A percentile compares a stretch with the other conserved stretches of the same genome.
These are phyloP conservation scores for Steinernema khuongi DNA, from an alignment of 1,140 invertebrate species.

Conservation along the genomic window DNA sequence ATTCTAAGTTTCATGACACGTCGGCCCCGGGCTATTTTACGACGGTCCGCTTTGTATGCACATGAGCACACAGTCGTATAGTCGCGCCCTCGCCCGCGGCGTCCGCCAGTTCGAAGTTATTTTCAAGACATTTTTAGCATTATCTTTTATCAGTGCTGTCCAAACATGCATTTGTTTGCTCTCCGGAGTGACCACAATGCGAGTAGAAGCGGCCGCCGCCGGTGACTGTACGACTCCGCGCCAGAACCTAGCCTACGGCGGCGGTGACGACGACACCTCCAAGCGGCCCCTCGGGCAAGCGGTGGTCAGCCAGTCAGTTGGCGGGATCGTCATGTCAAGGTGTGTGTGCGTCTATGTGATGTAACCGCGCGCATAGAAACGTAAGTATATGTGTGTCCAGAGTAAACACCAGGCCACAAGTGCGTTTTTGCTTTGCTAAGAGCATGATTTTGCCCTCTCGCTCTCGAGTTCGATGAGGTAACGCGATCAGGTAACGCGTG, in stretches of 20 bases:
- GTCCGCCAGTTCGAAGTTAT: slow-evolving; percentile 1
- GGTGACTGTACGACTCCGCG: not conserved
- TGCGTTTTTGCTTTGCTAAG: not conserved
- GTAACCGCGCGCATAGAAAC: not conserved
- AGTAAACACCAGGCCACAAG: not conserved
- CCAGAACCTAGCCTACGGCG: not conserved
- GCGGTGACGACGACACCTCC: not conserved
- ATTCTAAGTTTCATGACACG: slow-evolving; percentile 15
- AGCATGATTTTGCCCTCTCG: not conserved
- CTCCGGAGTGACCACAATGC: slow-evolving; percentile 12
- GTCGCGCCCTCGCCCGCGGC: not conserved
- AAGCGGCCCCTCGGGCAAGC: not conserved
- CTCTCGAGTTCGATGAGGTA: not conserved
- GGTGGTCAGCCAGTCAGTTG: slow-evolving; percentile 6
- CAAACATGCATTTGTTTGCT: slow-evolving; percentile 17
- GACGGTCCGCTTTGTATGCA: slow-evolving; percentile 13
- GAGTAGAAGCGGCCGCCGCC: not conserved
- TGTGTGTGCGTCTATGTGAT: too few relatives aligned
- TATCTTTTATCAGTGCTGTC: slow-evolving; percentile 12
- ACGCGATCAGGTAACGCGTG: slow-evolving; percentile 2
- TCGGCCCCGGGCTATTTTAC: slow-evolving; percentile 14
- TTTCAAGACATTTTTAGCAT: slow-evolving; percentile 13
- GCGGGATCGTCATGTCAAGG: not conserved
- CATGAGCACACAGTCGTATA: not conserved
- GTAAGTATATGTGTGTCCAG: not conserved